phyloP scores from a whole-genome alignment of 2,797 vertebrate species.

The Mormyrus proboscirostris region DNA sequence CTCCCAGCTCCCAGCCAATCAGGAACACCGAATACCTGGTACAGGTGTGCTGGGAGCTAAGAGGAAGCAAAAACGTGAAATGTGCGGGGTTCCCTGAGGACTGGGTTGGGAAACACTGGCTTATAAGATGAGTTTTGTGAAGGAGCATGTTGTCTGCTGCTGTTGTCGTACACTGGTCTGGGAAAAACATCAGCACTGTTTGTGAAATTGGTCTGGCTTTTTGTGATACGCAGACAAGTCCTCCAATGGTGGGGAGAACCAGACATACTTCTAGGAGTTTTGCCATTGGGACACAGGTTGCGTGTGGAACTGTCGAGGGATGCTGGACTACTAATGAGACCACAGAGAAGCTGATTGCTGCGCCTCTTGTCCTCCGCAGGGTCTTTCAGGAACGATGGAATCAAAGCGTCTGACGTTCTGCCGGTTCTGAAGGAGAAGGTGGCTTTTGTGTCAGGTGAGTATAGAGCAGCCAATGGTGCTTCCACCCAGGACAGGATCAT shows the following conservation, averaged over 20 bases:
- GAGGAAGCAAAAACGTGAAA: too few relatives aligned
- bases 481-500: background rate
- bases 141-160: background rate
- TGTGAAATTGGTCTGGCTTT: background rate
- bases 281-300: background rate
- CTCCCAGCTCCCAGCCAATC: background rate
- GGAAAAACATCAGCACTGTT: background rate
- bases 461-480: background rate
- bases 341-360: conserved; percentile 36
- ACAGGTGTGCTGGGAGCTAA: too few relatives aligned
- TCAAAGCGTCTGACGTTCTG: conserved; percentile 91
- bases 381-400: conserved; percentile 80
- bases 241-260: background rate
- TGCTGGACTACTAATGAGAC: conserved; percentile 61
- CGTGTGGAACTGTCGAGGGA: conserved; percentile 39
- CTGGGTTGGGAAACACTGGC: background rate
- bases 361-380: conserved; percentile 52
- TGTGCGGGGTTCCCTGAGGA: background rate
- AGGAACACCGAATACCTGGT: background rate
- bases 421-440: conserved; percentile 97
- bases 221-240: too few relatives aligned
- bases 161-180: background rate
- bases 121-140: background rate
- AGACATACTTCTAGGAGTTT: background rate
- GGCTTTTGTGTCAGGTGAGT: conserved; percentile 93